phyloP scores from a whole-genome alignment of 2,113 vertebrate genomes.

The Pygoscelis adeliae region DNA sequence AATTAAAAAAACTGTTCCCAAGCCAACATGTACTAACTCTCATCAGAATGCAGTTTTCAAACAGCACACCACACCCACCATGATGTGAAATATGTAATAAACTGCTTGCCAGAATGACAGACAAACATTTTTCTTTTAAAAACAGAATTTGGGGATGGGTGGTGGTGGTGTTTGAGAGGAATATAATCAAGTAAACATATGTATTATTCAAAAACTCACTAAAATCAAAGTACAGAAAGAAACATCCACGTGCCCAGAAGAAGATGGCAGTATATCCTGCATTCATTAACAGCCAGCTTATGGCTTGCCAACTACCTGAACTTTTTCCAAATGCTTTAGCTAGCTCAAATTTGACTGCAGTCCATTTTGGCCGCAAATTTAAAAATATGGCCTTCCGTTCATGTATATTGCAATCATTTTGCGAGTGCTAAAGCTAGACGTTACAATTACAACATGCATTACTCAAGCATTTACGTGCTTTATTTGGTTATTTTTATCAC shows the following conservation, averaged over 20 bases:
- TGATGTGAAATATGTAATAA: neutral
- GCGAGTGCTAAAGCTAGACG: neutral
- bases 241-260: neutral
- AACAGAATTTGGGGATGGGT: neutral
- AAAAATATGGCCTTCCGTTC: conserved; percentile 40
- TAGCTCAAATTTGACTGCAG: conserved; percentile 35
- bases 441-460: conserved; percentile 51
- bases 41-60: neutral
- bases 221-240: neutral
- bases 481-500: conserved; percentile 46
- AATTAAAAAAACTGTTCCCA: neutral
- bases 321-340: conserved; percentile 37
- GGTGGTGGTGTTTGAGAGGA: neutral
- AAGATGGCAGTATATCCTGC: neutral
- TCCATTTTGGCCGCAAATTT: conserved; percentile 46
- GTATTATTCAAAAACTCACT: neutral
- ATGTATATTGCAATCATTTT: conserved; percentile 6
- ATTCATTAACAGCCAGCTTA: neutral
- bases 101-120: neutral
- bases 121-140: neutral
- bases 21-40: neutral
- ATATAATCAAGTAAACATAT: neutral
- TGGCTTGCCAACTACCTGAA: conserved; percentile 38
- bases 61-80: neutral
- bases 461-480: conserved; percentile 20